phyloP scores from a whole-genome alignment of 1,140 invertebrate species.

The Drosophila repleta region DNA sequence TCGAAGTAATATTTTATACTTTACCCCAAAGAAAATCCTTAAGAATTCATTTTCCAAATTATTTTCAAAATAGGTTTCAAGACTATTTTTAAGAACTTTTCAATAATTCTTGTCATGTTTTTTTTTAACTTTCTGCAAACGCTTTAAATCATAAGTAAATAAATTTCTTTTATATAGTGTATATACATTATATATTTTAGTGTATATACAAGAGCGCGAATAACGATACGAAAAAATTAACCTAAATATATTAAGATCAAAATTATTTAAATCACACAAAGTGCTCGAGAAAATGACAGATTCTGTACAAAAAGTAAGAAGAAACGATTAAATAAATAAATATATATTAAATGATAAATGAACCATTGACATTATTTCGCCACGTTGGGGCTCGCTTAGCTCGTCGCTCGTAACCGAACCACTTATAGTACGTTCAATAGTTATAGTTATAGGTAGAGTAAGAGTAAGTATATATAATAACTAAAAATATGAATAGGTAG shows the following conservation, averaged over 20 bases:
- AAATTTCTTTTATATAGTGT: no score
- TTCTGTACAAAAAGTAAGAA: background rate
- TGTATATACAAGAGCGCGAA: constrained; percentile 29
- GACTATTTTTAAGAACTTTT: no score
- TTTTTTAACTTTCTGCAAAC: background rate
- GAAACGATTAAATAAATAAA: background rate
- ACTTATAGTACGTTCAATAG: constrained; percentile 27
- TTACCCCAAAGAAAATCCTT: no score
- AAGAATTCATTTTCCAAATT: no score
- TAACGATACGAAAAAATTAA: background rate
- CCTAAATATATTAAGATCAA: background rate
- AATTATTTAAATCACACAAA: background rate
- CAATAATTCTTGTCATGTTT: no score
- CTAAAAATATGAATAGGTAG: constrained; percentile 14
- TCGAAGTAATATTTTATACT: no score
- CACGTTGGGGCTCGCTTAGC: constrained; percentile 5
- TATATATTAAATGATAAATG: background rate
- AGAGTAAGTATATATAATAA: constrained; percentile 38
- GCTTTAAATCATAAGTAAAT: no score
- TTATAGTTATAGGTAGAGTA: constrained; percentile 26
- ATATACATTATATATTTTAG: no score
- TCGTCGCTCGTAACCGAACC: constrained; percentile 37
- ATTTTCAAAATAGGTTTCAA: no score
- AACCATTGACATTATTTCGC: constrained; percentile 6
- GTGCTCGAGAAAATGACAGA: background rate